Percentiles rank a stretch among this genome's conserved stretches.
Conservation (phyloP, 53 echinoderm and acorn worm species). For the Temnopleurus reevesii region DNA sequence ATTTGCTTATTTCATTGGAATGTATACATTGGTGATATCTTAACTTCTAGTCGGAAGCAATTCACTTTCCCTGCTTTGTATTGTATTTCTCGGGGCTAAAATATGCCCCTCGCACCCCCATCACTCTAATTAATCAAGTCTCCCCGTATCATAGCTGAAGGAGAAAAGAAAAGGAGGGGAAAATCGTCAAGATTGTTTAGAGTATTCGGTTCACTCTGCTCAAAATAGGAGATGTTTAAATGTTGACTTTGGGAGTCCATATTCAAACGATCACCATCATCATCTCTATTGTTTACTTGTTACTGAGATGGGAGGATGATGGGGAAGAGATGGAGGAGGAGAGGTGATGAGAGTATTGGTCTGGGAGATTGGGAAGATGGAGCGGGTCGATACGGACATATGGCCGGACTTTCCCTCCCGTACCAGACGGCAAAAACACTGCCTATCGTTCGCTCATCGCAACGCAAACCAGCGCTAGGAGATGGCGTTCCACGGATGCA, state of each 20-base stretch:
- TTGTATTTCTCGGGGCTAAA: conserved; percentile 28
- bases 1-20: not conserved
- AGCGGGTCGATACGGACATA: conserved; percentile 50
- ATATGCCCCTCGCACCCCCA: not conserved
- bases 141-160: conserved; percentile 15
- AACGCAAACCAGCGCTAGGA: not conserved
- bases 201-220: conserved; percentile 24
- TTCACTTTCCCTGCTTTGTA: not conserved
- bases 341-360: not conserved
- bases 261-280: conserved; percentile 42
- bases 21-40: not conserved
- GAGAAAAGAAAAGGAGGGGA: not conserved
- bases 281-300: conserved; percentile 45
- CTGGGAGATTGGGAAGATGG: not conserved
- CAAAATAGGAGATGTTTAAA: conserved; percentile 62
- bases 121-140: conserved; percentile 56
- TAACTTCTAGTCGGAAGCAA: conserved; percentile 1
- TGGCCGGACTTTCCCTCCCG: conserved; percentile 37
- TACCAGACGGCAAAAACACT: conserved; percentile 31
- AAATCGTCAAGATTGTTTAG: conserved; percentile 37
- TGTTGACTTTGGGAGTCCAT: conserved; percentile 54
- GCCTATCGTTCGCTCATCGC: not conserved
- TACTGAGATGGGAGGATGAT: not conserved
- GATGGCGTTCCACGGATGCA: not conserved
- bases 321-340: not conserved